phyloP scores from a whole-genome alignment of 2,888 invertebrate species.

The Drosophila formosana region DNA sequence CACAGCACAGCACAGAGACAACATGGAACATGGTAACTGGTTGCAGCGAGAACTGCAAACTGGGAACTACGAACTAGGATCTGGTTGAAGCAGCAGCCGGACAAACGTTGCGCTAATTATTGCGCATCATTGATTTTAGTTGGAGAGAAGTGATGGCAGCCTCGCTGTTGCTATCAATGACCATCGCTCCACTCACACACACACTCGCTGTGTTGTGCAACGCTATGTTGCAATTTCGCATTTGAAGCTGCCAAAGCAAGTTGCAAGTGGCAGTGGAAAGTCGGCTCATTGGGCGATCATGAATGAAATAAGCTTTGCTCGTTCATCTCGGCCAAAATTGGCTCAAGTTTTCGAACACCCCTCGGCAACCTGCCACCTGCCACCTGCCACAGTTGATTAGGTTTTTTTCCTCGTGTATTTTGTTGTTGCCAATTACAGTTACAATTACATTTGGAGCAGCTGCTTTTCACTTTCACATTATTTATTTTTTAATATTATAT shows the following conservation, averaged over 20 bases:
- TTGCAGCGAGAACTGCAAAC: slow-evolving; percentile 1
- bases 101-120: slow-evolving; percentile 75
- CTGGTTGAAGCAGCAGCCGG: slow-evolving; percentile 19
- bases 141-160: slow-evolving; percentile 1
- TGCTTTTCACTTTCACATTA: slow-evolving; percentile 71
- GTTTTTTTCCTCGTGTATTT: slow-evolving; percentile 22
- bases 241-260: slow-evolving; percentile 35
- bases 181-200: slow-evolving; percentile 26
- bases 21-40: slow-evolving; percentile 30
- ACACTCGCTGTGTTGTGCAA: slow-evolving; percentile 18
- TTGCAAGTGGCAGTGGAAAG: slow-evolving; percentile 9
- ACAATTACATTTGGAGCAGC: slow-evolving; percentile 71
- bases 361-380: neutral
- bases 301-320: slow-evolving; percentile 67
- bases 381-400: slow-evolving; percentile 49
- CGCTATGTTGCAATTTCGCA: slow-evolving; percentile 64
- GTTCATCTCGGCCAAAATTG: slow-evolving; percentile 7
- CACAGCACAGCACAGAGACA: slow-evolving; percentile 8
- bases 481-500: slow-evolving; percentile 9
- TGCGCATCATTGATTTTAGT: slow-evolving; percentile 74
- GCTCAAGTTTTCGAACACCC: neutral
- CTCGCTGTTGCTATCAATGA: slow-evolving; percentile 64
- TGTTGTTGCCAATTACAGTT: slow-evolving; percentile 68
- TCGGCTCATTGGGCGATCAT: slow-evolving; percentile 52
- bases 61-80: slow-evolving; percentile 1